Evolutionary conservation across 2,888 invertebrate species (phyloP), one percentile per base, ranked within the genome.

Genomic region (Rapana venosa): DNA sequence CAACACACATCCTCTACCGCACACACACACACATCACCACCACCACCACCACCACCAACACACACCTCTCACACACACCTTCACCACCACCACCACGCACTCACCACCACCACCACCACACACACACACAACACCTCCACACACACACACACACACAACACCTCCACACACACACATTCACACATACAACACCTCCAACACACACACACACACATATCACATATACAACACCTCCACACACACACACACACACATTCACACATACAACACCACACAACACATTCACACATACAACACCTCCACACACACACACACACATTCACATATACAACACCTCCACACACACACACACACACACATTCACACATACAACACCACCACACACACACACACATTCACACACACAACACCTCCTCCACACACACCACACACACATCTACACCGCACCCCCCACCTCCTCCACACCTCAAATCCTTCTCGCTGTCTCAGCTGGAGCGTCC

Each of bases 401-500:
- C 74, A 1, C n/a, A n/a, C n/a, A n/a, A 22, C 17, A n/a, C 8
- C 79, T 17, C 79, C 15, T 32, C 30, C 79, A 35, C 35, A 13
- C 79, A 13, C 79, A 13, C 35, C 61, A 61, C 61, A 61, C 61
- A 15, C 61, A 77, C n/a, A 77, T n/a, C 6, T 2, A 77, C 77
- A n/a, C 84, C 84, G 36, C 26, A 32, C 74, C 15, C 56, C 30
- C 79, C 36, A 89, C 70, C 61, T 56, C 13, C 13, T 13, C 87
- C 89, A 35, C 26, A 92, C 92, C 90, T 92, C 92, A 92, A 92
- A 92, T 20, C 91, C 91, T 15, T 86, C 81, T 22, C 81, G 35
- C 83, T 81, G 88, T 30, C 87, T 94, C 92, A 89, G 94, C 94
- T 91, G 74, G 66, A 91, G 47, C 5, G 70, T 87, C 91, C 91